These are phyloP conservation scores for Oriolus oriolus DNA, from an alignment of 2,113 vertebrate species.

Conservation along the genomic window DNA sequence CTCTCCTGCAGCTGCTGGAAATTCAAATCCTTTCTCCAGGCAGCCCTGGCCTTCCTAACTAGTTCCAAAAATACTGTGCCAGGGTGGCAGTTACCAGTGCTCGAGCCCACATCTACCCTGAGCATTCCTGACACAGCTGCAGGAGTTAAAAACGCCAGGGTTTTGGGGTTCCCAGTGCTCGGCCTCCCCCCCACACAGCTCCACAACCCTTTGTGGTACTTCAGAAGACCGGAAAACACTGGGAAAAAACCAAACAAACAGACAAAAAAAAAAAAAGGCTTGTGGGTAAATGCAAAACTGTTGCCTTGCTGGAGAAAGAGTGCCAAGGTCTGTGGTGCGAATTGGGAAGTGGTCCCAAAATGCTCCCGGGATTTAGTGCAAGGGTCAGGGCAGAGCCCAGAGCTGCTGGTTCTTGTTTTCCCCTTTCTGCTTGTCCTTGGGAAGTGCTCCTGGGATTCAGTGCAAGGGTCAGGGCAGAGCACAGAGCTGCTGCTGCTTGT, in stretches of 20 bases:
- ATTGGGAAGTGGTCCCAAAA: not conserved
- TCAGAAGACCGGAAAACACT: not conserved
- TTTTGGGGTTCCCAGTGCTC: not conserved
- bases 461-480: not conserved
- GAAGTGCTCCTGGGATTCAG: not conserved
- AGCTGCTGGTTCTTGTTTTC: not conserved
- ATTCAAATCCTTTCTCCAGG: constrained; percentile 34
- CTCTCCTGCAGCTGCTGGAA: constrained; percentile 59
- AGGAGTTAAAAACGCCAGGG: not conserved
- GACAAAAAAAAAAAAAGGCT: not conserved
- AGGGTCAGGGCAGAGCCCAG: not conserved
- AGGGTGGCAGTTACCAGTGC: not conserved
- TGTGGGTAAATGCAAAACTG: not conserved
- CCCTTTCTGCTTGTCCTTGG: not conserved
- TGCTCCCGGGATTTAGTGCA: not conserved
- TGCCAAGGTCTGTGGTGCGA: not conserved
- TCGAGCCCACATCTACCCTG: not conserved
- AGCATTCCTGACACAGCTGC: not conserved
- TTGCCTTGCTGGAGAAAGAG: not conserved
- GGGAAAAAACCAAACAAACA: not conserved
- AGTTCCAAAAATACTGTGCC: constrained; percentile 8
- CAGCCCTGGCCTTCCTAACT: constrained; percentile 20
- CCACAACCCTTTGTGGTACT: not conserved
- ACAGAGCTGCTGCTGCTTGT: not conserved
- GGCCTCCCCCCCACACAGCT: not conserved